Conservation (phyloP, 2,888 invertebrate species). For the Philereme transversata region DNA sequence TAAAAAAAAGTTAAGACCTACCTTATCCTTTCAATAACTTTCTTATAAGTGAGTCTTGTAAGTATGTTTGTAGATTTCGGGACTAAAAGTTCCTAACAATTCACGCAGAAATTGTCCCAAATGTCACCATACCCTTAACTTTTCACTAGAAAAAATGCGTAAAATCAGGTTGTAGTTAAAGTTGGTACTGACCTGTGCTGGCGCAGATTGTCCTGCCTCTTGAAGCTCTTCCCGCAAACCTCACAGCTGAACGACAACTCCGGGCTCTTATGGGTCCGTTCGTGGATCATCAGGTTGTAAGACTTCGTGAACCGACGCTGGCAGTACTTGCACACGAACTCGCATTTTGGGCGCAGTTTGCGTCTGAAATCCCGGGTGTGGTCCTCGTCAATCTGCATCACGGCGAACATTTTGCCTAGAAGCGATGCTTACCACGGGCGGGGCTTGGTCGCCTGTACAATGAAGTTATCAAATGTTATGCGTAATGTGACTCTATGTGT, state of each 20-base stretch:
- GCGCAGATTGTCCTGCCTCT: slow-evolving; percentile 97
- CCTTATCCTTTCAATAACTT: too few relatives aligned
- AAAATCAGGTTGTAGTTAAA: too few relatives aligned
- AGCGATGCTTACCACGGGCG: slow-evolving; percentile 78
- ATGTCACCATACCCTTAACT: too few relatives aligned
- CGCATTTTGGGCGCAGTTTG: slow-evolving; percentile 96
- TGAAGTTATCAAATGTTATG: slow-evolving; percentile 72
- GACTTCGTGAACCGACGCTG: slow-evolving; percentile 98
- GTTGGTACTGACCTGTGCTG: slow-evolving; percentile 91
- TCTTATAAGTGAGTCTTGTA: too few relatives aligned
- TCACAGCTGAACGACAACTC: slow-evolving; percentile 99
- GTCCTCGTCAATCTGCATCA: slow-evolving; percentile 95
- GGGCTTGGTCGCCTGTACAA: slow-evolving; percentile 78
- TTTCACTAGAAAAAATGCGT: too few relatives aligned
- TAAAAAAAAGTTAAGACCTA: too few relatives aligned
- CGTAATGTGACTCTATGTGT: slow-evolving; percentile 54
- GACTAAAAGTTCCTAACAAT: too few relatives aligned
- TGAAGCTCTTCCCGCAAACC: slow-evolving; percentile 98
- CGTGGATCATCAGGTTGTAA: slow-evolving; percentile 99
- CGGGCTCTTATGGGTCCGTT: slow-evolving; percentile 98
- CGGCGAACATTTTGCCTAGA: slow-evolving; percentile 92
- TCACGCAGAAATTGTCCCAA: too few relatives aligned
- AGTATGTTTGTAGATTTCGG: too few relatives aligned
- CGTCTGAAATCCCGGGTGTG: slow-evolving; percentile 93
- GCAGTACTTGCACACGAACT: slow-evolving; percentile 99